Conservation (phyloP, 2,797 vertebrate genomes). For the Serranus cabrilla region DNA sequence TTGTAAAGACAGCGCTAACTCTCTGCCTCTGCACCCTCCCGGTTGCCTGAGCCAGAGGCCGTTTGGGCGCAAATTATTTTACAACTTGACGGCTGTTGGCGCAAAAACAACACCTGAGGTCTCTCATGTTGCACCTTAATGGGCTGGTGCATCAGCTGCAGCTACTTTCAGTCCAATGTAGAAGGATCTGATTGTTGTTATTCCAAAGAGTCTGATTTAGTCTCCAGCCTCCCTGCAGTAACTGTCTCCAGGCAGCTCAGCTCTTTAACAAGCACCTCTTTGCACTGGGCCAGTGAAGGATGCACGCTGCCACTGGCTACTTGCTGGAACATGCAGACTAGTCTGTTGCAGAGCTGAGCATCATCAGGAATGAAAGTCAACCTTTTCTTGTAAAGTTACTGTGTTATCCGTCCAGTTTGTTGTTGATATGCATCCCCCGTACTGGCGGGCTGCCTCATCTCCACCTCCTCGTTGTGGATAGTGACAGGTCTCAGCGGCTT, state of each 20-base stretch:
- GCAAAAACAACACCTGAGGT: slow-evolving; percentile 52
- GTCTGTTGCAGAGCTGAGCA: slow-evolving; percentile 11
- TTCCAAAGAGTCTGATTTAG: slow-evolving; percentile 28
- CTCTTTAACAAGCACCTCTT: slow-evolving; percentile 51
- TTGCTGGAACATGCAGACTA: slow-evolving; percentile 21
- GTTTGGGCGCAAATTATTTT: slow-evolving; percentile 51
- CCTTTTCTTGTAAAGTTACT: slow-evolving; percentile 12
- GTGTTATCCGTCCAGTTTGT: slow-evolving; percentile 26
- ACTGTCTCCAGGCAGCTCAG: slow-evolving; percentile 47
- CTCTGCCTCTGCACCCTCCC: slow-evolving; percentile 22
- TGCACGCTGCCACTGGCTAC: slow-evolving; percentile 42
- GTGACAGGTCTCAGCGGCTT: slow-evolving; percentile 32
- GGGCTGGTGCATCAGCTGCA: slow-evolving; percentile 47
- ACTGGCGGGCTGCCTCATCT: slow-evolving; percentile 15
- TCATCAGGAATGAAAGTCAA: slow-evolving; percentile 20
- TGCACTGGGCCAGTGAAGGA: slow-evolving; percentile 35
- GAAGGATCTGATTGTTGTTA: slow-evolving; percentile 34
- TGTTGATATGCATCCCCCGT: slow-evolving; percentile 34
- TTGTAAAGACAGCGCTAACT: slow-evolving; percentile 31
- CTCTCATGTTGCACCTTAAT: slow-evolving; percentile 60
- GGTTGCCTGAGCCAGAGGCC: slow-evolving; percentile 44
- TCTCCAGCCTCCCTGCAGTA: slow-evolving; percentile 32
- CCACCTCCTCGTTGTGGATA: slow-evolving; percentile 23
- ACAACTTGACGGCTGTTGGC: slow-evolving; percentile 53
- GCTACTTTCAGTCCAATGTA: slow-evolving; percentile 35